phyloP scores from a whole-genome alignment of 2,113 vertebrate species.

The Carlito syrichta region DNA sequence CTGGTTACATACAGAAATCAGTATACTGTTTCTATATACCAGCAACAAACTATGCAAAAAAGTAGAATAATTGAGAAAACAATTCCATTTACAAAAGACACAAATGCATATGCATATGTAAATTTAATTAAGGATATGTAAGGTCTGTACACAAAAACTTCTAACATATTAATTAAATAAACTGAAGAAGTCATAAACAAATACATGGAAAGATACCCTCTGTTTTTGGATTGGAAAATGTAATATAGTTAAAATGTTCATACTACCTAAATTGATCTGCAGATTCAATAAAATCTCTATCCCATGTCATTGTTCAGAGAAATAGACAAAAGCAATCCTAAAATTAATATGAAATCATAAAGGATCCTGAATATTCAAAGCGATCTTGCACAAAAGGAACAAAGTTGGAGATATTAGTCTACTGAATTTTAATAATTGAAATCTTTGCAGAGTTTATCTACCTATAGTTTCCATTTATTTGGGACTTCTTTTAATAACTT shows the following conservation, averaged over 20 bases:
- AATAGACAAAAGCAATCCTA: neutral
- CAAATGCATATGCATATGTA: no score
- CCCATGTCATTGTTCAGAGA: neutral
- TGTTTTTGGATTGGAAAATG: neutral
- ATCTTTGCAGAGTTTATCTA: neutral
- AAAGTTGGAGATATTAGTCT: neutral
- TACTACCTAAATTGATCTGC: neutral
- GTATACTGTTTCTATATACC: neutral
- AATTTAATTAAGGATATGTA: neutral
- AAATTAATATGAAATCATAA: neutral
- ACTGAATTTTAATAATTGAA: neutral
- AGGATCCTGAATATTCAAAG: neutral
- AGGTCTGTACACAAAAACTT: neutral
- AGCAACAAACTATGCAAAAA: neutral
- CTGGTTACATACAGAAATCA: neutral
- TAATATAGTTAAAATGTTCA: neutral
- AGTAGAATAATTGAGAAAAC: neutral
- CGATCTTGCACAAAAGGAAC: neutral
- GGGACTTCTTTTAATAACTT: neutral
- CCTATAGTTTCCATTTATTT: neutral
- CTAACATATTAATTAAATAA: neutral
- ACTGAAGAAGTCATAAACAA: neutral
- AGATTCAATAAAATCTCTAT: neutral
- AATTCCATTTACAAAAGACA: neutral
- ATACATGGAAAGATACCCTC: neutral